Evolutionary conservation across 2,888 invertebrate species (phyloP).

Genomic region (Anthophora plumipes): DNA sequence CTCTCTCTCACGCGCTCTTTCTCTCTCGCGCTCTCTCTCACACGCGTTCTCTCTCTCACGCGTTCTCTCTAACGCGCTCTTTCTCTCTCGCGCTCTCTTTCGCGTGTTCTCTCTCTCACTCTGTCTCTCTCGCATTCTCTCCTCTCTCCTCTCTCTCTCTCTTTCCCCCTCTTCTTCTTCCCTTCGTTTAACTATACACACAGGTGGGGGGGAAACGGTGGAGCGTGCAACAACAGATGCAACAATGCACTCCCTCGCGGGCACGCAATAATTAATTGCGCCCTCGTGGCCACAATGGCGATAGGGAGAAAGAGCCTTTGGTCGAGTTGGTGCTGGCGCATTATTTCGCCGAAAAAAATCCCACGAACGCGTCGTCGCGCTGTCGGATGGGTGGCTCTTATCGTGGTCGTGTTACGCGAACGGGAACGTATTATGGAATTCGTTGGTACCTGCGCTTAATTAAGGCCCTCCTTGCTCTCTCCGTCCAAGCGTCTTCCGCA

Average conservation of each 20-base stretch:
- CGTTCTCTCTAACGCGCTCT: too few species aligned
- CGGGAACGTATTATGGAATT: slow-evolving; percentile 71
- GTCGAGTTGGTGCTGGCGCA: slow-evolving; percentile 56
- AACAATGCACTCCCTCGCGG: slow-evolving; percentile 78
- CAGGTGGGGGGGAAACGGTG: slow-evolving; percentile 50
- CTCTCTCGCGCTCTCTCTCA: too few species aligned
- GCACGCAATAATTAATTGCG: slow-evolving; percentile 82
- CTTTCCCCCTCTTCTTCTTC: too few species aligned
- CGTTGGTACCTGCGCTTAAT: slow-evolving; percentile 69
- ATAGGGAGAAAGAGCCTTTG: slow-evolving; percentile 39
- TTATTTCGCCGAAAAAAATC: slow-evolving; percentile 76
- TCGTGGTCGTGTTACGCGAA: slow-evolving; percentile 70
- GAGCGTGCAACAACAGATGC: slow-evolving; percentile 74
- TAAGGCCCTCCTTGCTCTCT: slow-evolving; percentile 55
- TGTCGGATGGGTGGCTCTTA: slow-evolving; percentile 62
- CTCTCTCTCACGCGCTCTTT: too few species aligned
- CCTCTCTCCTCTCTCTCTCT: not conserved
- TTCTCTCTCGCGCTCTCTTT: not conserved
- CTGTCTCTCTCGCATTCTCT: not conserved
- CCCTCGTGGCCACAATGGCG: slow-evolving; percentile 78
- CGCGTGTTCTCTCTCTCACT: not conserved
- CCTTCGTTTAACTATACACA: slow-evolving; percentile 13
- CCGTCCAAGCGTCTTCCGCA: slow-evolving; percentile 55
- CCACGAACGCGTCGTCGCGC: slow-evolving; percentile 67
- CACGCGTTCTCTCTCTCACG: too few species aligned